Conservation (phyloP, 2,888 invertebrate species). For the Noctua comes region DNA sequence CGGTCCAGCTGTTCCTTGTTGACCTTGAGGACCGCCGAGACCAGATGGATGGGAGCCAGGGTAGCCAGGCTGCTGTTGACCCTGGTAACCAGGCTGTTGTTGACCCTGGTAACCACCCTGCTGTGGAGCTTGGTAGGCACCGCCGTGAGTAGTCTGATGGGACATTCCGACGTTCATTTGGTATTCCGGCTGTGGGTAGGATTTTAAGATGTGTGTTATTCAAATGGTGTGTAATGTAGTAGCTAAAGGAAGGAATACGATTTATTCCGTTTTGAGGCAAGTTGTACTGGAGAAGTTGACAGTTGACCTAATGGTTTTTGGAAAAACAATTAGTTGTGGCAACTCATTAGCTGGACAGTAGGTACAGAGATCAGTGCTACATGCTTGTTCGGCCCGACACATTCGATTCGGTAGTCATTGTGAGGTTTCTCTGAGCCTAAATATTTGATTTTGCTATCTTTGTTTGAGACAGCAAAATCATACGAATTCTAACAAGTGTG, state of each 20-base stretch:
- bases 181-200: slow-evolving; percentile 41
- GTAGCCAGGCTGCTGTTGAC: slow-evolving; percentile 34
- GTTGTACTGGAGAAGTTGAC: too few species aligned
- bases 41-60: slow-evolving; percentile 32
- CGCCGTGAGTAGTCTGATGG: slow-evolving; percentile 42
- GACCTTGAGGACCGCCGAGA: slow-evolving; percentile 37
- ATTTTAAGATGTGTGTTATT: not conserved
- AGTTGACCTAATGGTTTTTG: too few species aligned
- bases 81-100: slow-evolving; percentile 15
- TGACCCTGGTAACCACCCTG: slow-evolving; percentile 32
- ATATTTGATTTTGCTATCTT: too few species aligned
- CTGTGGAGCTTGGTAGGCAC: slow-evolving; percentile 27
- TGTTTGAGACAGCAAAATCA: too few species aligned
- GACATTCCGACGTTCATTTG: slow-evolving; percentile 30
- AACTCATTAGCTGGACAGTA: too few species aligned
- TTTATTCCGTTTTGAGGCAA: not conserved
- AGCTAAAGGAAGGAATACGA: not conserved
- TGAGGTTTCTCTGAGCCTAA: too few species aligned
- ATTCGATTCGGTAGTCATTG: too few species aligned
- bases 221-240: not conserved
- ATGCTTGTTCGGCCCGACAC: too few species aligned
- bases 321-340: too few species aligned
- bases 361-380: too few species aligned
- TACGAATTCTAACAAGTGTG: too few species aligned
- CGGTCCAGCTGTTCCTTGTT: slow-evolving; percentile 37